These are phyloP conservation scores for Diarsia rubi DNA, from an alignment of 2,888 invertebrate genomes.

Conservation along the genomic window DNA sequence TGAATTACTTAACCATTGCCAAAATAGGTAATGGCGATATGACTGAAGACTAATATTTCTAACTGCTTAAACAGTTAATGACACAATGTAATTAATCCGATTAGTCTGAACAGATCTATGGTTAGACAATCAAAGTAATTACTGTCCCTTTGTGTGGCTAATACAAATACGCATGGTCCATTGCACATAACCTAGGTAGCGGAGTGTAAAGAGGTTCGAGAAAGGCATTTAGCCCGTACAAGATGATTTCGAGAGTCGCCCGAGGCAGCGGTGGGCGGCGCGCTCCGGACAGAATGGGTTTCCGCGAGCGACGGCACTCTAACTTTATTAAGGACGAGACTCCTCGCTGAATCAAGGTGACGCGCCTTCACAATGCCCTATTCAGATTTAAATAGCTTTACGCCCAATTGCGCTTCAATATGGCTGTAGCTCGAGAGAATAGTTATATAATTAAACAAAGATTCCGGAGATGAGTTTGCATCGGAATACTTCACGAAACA, in stretches of 20 bases:
- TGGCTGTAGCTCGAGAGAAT: constrained; percentile 84
- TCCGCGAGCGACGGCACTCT: constrained; percentile 83
- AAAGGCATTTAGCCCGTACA: constrained; percentile 80
- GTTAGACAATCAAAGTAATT: constrained; percentile 66
- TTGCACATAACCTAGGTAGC: constrained; percentile 75
- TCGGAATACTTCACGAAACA: constrained; percentile 69
- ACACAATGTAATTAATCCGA: constrained; percentile 40
- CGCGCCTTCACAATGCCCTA: constrained; percentile 89
- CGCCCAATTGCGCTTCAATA: constrained; percentile 90
- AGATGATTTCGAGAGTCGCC: constrained; percentile 78
- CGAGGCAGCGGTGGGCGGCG: constrained; percentile 77
- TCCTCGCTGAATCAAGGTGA: constrained; percentile 88
- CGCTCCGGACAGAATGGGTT: constrained; percentile 75
- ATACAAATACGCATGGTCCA: constrained; percentile 70
- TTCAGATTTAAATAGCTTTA: constrained; percentile 91
- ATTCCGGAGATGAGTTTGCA: constrained; percentile 78
- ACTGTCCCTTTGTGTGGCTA: constrained; percentile 69
- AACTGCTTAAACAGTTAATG: neutral
- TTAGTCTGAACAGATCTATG: constrained; percentile 52
- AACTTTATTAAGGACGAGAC: constrained; percentile 88
- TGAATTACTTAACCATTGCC: neutral
- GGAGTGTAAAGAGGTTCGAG: constrained; percentile 75
- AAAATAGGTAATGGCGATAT: neutral
- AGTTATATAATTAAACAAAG: constrained; percentile 89
- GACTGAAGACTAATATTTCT: constrained; percentile 3